Evolutionary conservation across 1,140 invertebrate species (phyloP), one percentile per base, ranked within the genome.

Genomic region (Ladona fulva): DNA sequence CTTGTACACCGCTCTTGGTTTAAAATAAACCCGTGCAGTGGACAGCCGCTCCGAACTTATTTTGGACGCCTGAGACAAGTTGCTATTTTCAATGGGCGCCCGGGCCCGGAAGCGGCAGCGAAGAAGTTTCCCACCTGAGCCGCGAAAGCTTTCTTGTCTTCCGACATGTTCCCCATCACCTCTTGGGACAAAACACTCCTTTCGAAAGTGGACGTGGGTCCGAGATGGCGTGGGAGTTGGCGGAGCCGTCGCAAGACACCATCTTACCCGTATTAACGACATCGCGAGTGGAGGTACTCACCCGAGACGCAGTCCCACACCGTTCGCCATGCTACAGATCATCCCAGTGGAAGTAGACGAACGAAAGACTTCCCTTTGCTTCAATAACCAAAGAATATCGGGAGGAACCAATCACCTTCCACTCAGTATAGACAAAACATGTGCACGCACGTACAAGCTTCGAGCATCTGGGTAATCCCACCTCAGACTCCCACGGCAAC

Each of bases 21-120:
- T 66, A 66, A 66, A 66, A 66, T 66, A 66, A 66, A 66, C 52
- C 52, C 52, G 52, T 66, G 52, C 52, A 66, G 52, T 66, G 52
- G 52, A 66, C 52, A 66, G 52, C 52, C 52, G 52, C 52, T 66
- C 52, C 16, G n/a, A 22, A 66, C 52, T 66, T 66, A 66, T 66
- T 66, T 66, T 19, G 52, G 52, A 66, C 52, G 52, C 16, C 52
- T 66, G 52, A 66, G 52, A 66, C 52, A 66, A 66, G 52, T 66
- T 66, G 52, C 52, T 66, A 66, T 66, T 66, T 66, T 66, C 52
- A 66, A 66, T 66, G 52, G 52, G 52, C n/a, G 52, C 52, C 52
- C 16, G 52, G 52, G 52, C 16, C 52, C 52, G 52, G 16, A 66
- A 22, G 52, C 52, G 52, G n/a, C 16, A 3, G 52, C 3, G 52